Evolutionary conservation across 2,113 vertebrate species (phyloP).

Genomic region (Clarias magur): DNA sequence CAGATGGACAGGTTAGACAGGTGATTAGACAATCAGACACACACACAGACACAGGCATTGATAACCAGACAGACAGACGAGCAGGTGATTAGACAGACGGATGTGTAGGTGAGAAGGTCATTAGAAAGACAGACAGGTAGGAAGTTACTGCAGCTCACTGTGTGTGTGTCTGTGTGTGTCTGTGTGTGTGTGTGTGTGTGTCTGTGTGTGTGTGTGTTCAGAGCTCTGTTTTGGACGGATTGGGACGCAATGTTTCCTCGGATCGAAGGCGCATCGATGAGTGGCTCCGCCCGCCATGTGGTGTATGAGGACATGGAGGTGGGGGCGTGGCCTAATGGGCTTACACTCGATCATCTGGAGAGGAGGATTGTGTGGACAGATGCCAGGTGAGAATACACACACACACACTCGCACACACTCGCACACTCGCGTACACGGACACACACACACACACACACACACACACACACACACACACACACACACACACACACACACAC

Average conservation of each 20-base stretch:
- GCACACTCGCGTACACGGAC: too few species aligned
- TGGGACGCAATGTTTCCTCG: slow-evolving; percentile 89
- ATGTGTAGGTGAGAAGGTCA: not conserved
- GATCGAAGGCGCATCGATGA: slow-evolving; percentile 87
- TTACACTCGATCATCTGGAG: slow-evolving; percentile 86
- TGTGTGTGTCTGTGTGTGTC: slow-evolving; percentile 10
- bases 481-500: too few species aligned
- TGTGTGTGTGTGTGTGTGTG: not conserved
- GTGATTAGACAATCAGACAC: not conserved
- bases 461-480: too few species aligned
- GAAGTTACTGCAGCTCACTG: not conserved
- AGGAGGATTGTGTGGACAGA: slow-evolving; percentile 88
- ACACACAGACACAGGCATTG: not conserved
- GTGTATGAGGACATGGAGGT: slow-evolving; percentile 87
- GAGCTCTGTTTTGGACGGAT: slow-evolving; percentile 89
- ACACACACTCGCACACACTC: not conserved
- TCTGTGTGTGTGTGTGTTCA: slow-evolving; percentile 52
- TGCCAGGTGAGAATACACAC: slow-evolving; percentile 72
- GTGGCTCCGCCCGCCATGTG: slow-evolving; percentile 78
- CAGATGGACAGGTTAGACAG: not conserved
- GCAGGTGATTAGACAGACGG: too few species aligned
- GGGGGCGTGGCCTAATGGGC: slow-evolving; percentile 86
- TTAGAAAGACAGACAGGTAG: not conserved
- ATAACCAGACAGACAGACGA: not conserved
- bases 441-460: too few species aligned